These are phyloP conservation scores for Drosophila triauraria DNA, from an alignment of 1,140 invertebrate species.

Conservation along the genomic window DNA sequence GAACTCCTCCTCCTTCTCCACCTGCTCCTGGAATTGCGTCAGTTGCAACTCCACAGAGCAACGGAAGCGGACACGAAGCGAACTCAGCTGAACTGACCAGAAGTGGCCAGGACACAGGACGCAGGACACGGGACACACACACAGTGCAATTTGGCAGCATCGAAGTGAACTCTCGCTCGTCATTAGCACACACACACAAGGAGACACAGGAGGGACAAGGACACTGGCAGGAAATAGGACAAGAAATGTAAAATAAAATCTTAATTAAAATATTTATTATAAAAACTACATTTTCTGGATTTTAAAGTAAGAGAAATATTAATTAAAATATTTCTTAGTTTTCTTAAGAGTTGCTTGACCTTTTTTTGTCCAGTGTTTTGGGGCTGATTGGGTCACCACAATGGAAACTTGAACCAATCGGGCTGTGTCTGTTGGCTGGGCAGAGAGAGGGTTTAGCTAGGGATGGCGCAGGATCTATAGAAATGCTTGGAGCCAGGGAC, in stretches of 20 bases:
- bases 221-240: not conserved
- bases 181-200: conserved; percentile 59
- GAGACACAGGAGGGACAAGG: not conserved
- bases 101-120: conserved; percentile 31
- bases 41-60: conserved; percentile 27
- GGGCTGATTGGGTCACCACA: conserved; percentile 11
- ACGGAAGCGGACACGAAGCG: conserved; percentile 12
- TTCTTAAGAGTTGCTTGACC: too few relatives aligned
- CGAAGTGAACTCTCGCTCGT: conserved; percentile 70
- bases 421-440: conserved; percentile 54
- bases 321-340: too few relatives aligned
- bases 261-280: not conserved
- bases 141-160: conserved; percentile 60
- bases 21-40: conserved; percentile 21
- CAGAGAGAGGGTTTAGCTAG: not conserved
- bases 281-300: too few relatives aligned
- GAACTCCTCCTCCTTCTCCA: not conserved
- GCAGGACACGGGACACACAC: not conserved
- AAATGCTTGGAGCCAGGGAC: conserved; percentile 3
- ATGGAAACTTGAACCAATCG: conserved; percentile 58
- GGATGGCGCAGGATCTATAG: conserved; percentile 8
- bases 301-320: too few relatives aligned
- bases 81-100: conserved; percentile 38
- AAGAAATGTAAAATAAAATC: not conserved
- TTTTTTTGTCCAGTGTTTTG: not conserved